Conservation (phyloP, 2,113 vertebrate genomes). For the Dascyllus trimaculatus region DNA sequence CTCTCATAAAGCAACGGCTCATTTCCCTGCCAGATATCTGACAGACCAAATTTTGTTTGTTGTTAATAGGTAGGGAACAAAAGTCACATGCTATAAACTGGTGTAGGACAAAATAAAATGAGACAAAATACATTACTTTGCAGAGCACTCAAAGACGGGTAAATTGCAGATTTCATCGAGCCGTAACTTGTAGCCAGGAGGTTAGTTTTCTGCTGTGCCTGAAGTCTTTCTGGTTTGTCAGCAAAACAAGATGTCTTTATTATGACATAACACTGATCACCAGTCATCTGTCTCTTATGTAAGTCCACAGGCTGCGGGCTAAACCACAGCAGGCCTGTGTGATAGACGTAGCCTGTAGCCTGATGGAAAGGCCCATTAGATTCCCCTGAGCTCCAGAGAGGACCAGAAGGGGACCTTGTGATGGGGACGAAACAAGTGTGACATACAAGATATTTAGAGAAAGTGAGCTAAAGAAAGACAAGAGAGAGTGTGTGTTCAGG, state of each 20-base stretch:
- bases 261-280: slow-evolving; percentile 52
- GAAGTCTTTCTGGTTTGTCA: slow-evolving; percentile 12
- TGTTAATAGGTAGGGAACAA: not conserved
- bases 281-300: slow-evolving; percentile 58
- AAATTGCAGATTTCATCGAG: too few species aligned
- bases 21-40: not conserved
- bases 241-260: slow-evolving; percentile 40
- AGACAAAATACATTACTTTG: not conserved
- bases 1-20: not conserved
- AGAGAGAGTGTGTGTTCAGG: not conserved
- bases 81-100: not conserved
- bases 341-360: not conserved
- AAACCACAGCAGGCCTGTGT: slow-evolving; percentile 2
- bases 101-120: not conserved
- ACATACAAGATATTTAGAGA: too few species aligned
- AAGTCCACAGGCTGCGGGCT: slow-evolving; percentile 36
- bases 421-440: not conserved
- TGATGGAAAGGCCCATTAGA: not conserved
- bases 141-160: too few species aligned
- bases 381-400: not conserved
- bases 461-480: too few species aligned
- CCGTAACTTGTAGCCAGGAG: too few species aligned
- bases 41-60: not conserved
- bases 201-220: too few species aligned
- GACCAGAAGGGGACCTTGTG: not conserved